Evolutionary conservation across 2,797 vertebrate species (phyloP), one percentile per base, ranked within the genome.

Genomic region (Onychomys torridus): DNA sequence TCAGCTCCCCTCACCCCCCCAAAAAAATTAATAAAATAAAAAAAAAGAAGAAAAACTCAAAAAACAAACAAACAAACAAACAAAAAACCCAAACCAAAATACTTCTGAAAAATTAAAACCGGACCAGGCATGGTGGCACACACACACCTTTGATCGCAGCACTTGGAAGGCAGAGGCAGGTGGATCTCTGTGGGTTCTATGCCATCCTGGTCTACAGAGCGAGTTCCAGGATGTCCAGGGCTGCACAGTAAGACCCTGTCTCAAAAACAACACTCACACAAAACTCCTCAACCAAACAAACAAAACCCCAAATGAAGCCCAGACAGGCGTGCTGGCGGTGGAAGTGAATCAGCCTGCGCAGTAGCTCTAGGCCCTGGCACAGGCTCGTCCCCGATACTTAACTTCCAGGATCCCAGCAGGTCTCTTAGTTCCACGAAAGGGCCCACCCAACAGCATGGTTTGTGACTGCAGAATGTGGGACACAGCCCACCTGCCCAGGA

Each of bases 391-490:
- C 3, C 9, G 43, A 17, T 29, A 23, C 13, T 57, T 27, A 17
- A 1, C 6, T 21, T 13, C 14, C 23, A 0, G 29, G 55, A 37
- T 78, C 25, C 37, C 14, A 2, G 57, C n/a, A 37, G 34, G 76
- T n/a, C n/a, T 32, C 49, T 13, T 3, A 1, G n/a, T 87, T 21
- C 27, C 25, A 0, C 32, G 34, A 29, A 12, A 3, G 25, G 6
- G 49, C 32, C 2, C 29, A 3, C 32, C 2, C 29, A 3, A 43
- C 7, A 16, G 59, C 17, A 2, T 43, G 4, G 19, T 12, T 46
- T 11, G 16, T 23, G 2, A 21, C 3, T 32, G 1, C 3, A 27
- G 67, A 83, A 49, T 1, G 0, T 55, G 2, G 32, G 34, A 32
- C 16, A 43, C 8, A 7, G 29, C 4, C 9, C n/a, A 13, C n/a